Base-by-base conservation (phyloP, 2,888 invertebrate species). In the Eudasyphora cyanicolor region DNA sequence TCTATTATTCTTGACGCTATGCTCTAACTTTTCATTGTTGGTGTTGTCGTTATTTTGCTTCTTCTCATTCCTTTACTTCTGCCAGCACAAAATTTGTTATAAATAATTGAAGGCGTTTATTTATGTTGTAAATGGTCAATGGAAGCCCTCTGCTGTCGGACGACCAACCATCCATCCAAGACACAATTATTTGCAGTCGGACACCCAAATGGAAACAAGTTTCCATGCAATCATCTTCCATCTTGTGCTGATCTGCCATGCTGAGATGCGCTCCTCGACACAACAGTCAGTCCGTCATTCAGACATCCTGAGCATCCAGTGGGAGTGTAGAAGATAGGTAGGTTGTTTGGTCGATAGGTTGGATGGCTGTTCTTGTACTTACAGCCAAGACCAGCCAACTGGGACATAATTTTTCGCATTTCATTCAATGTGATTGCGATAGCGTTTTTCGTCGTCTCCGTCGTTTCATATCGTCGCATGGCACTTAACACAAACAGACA, bases 41-140 rank as follows among this genome's bases (percentile, higher is more conserved):
- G 12, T 42, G 24, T 6, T 67, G 67, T 60, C 32, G 21, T 64
- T 51, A 2, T 19, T n/a, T 51, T 76, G 19, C 19, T 12, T 14
- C 1, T 27, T 21, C 19, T 27, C 27, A 21, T 38, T 27, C 10
- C 49, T 45, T 49, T n/a, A n/a, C n/a, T n/a, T 74, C 27, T 74
- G 12, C 24, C 21, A 67, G 12, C 21, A 54, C 38, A 12, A 49
- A 76, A 74, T 64, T 82, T 77, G 35, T 69, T 74, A 60, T 76
- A 45, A 74, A 82, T 82, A 82, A 77, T 70, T 77, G 73, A 82
- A 69, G 38, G 69, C 67, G 57, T 74, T 82, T 82, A 74, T 60
- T 74, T 67, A 57, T 67, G 27, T 35, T 57, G 67, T 49, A 45
- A 81, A 76, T 81, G 69, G 67, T 57, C 24, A 64, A 12, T 19